Conservation (phyloP, 2,888 invertebrate genomes). For the Dascillus cervinus region DNA sequence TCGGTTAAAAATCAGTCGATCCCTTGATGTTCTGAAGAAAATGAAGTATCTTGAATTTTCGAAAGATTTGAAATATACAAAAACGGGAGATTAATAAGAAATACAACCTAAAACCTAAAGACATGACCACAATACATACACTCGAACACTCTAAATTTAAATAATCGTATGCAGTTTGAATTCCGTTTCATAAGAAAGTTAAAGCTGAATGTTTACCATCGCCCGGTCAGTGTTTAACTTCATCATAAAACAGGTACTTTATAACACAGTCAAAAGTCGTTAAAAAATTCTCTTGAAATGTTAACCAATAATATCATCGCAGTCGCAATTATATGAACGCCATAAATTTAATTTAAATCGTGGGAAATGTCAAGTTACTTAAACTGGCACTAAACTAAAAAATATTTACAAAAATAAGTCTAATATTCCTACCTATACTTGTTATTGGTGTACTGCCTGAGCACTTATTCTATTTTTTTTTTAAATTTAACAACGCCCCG, state of each 20-base stretch:
- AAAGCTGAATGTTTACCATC: too few relatives aligned
- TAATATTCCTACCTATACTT: constrained; percentile 32
- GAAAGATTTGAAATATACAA: too few relatives aligned
- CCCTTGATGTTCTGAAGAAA: too few relatives aligned
- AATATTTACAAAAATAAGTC: constrained; percentile 42
- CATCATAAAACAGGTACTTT: too few relatives aligned
- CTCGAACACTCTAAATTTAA: constrained; percentile 24
- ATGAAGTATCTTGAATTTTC: too few relatives aligned
- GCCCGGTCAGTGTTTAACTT: too few relatives aligned
- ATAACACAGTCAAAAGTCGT: too few relatives aligned
- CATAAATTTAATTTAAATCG: too few relatives aligned
- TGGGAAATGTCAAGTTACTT: constrained; percentile 6
- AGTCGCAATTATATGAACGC: too few relatives aligned
- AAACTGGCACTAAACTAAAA: constrained; percentile 39
- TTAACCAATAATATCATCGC: background rate
- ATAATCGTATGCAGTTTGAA: background rate
- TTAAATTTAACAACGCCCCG: too few relatives aligned
- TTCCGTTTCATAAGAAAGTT: too few relatives aligned
- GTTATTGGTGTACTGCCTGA: constrained; percentile 24
- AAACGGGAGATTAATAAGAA: background rate
- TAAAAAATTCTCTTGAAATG: background rate
- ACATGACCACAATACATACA: constrained; percentile 34
- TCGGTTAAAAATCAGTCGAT: too few relatives aligned
- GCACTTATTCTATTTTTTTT: constrained; percentile 23
- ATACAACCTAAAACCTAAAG: constrained; percentile 17